Conservation (phyloP, 2,888 invertebrate species). For the Crematogaster levior region DNA sequence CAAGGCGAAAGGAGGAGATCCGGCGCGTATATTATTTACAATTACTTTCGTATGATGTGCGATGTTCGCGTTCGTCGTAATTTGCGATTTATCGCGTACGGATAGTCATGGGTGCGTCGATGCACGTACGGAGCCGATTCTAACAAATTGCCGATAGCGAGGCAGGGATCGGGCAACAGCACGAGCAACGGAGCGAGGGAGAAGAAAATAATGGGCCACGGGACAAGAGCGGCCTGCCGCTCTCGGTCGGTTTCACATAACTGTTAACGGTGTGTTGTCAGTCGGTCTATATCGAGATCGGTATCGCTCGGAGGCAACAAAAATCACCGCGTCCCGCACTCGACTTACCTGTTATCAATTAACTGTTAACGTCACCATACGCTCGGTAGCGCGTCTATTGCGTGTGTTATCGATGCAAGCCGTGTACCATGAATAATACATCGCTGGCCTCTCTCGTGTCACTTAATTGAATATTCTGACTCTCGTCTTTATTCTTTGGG, state of each 20-base stretch:
- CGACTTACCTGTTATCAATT: constrained; percentile 74
- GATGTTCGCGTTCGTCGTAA: constrained; percentile 46
- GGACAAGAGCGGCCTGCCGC: constrained; percentile 14
- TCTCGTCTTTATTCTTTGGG: not conserved
- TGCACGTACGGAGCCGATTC: constrained; percentile 34
- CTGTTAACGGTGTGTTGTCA: constrained; percentile 72
- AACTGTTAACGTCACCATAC: constrained; percentile 70
- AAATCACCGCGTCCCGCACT: constrained; percentile 65
- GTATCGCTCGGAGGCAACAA: constrained; percentile 64
- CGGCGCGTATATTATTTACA: constrained; percentile 38
- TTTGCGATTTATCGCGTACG: constrained; percentile 50
- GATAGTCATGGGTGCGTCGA: constrained; percentile 38
- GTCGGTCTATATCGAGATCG: constrained; percentile 66
- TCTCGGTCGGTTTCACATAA: constrained; percentile 67
- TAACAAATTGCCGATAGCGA: constrained; percentile 64
- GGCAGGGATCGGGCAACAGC: constrained; percentile 55
- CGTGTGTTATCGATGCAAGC: constrained; percentile 58
- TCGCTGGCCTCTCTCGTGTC: constrained; percentile 57
- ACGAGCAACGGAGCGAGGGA: constrained; percentile 13
- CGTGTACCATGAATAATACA: constrained; percentile 70
- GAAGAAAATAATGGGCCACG: constrained; percentile 54
- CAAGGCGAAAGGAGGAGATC: constrained; percentile 13
- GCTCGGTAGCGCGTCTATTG: constrained; percentile 54
- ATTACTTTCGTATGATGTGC: constrained; percentile 37
- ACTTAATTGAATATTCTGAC: constrained; percentile 60